Conservation (phyloP, 2,888 invertebrate species). For the Eristalinus sepulchralis region DNA sequence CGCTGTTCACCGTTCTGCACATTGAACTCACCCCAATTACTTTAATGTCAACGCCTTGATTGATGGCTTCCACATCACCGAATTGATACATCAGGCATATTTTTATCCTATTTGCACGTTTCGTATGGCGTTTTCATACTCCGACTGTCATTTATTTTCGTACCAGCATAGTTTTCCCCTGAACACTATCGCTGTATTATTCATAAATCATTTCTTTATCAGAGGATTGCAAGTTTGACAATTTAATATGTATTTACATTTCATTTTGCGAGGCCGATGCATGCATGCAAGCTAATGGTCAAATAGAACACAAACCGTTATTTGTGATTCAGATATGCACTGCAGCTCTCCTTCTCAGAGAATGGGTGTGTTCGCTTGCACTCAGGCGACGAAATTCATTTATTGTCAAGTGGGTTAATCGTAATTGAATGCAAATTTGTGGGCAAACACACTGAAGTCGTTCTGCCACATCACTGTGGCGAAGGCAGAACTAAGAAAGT, state of each 20-base stretch:
- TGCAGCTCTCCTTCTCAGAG: neutral
- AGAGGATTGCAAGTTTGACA: constrained; percentile 33
- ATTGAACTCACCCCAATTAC: neutral
- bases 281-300: neutral
- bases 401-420: constrained; percentile 51
- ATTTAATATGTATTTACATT: constrained; percentile 44
- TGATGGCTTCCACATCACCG: neutral
- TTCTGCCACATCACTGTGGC: neutral
- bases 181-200: neutral
- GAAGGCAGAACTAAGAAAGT: constrained; percentile 5
- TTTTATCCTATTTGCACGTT: neutral
- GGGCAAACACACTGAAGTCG: constrained; percentile 27
- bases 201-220: constrained; percentile 46
- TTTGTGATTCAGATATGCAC: neutral
- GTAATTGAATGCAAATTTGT: constrained; percentile 63
- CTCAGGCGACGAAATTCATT: constrained; percentile 15
- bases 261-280: neutral
- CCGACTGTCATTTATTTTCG: neutral
- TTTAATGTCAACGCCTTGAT: neutral
- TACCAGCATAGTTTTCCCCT: neutral
- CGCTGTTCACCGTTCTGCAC: neutral
- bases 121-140: neutral
- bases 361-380: neutral
- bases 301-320: neutral
- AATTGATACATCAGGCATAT: neutral